Base-by-base conservation (phyloP, 2,797 vertebrate species). In the Nyctibius grandis region DNA sequence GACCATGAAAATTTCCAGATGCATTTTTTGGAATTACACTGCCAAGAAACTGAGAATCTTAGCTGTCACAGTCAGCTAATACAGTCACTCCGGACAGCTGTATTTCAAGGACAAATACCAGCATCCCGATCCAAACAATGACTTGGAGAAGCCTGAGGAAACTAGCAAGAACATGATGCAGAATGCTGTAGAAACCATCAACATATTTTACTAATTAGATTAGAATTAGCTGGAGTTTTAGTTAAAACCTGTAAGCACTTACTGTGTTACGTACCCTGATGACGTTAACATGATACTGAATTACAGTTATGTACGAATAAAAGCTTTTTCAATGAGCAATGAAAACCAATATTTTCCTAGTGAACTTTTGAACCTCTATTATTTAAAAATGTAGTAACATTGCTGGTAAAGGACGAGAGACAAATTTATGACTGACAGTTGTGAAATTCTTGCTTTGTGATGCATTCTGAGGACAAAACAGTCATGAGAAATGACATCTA, bases 321-420 rank as follows among this genome's bases (percentile, higher is more conserved):
- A 91, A 90, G 72, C 29, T 64, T 88, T 84, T 70, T 68, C 64
- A 78, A 36, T 86, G 61, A 93, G 57, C 68, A 90, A 86, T 44
- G 69, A 84, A 94, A 92, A 84, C 38, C 53, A 86, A 9, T 75
- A 69, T 86, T 93, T 91, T 95, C 76, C 73, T 31, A 88, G 31
- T 68, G 91, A 95, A 93, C 96, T 95, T 86, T 67, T 94, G 79
- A 94, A 91, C 76, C 31, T 40, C 57, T 68, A 5, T 78, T 81
- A 89, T 84, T 96, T 91, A 64, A 91, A 80, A 95, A 86, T 36
- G 5, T 86, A 78, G 84, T 93, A 88, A 80, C 14, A 42, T 20
- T 69, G 38, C 59, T 93, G 47, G 54, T 89, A 89, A 89, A 89
- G 74, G 45, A 88, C 78, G 54, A 84, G 44, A 85, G 29, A 63